These are phyloP conservation scores for Aporophyla lueneburgensis DNA, from an alignment of 2,888 invertebrate species.

Conservation along the genomic window DNA sequence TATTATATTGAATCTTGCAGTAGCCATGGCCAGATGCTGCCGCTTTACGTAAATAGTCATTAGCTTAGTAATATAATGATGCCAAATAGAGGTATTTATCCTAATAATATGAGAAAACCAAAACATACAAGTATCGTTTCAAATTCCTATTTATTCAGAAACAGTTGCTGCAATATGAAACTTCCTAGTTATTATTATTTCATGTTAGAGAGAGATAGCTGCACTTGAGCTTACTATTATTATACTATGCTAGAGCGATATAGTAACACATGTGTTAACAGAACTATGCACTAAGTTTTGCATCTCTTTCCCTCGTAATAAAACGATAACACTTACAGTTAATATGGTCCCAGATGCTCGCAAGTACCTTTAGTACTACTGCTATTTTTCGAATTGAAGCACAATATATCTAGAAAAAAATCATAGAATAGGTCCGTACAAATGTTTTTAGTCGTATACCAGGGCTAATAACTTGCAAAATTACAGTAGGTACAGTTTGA, in stretches of 20 bases:
- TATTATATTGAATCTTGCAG: not conserved
- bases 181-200: slow-evolving; percentile 15
- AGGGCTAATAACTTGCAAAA: not conserved
- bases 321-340: slow-evolving; percentile 48
- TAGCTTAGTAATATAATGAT: not conserved
- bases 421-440: not conserved
- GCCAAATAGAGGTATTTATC: not conserved
- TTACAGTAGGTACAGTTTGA: not conserved
- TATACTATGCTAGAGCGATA: slow-evolving; percentile 11
- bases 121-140: slow-evolving; percentile 9
- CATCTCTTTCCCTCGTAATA: slow-evolving; percentile 31
- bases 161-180: slow-evolving; percentile 18
- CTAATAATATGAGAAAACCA: not conserved
- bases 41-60: not conserved
- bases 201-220: slow-evolving; percentile 9
- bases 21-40: not conserved
- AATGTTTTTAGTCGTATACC: not conserved
- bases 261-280: slow-evolving; percentile 11
- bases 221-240: slow-evolving; percentile 2
- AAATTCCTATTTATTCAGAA: slow-evolving; percentile 26
- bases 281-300: slow-evolving; percentile 41
- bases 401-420: slow-evolving; percentile 4
- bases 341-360: slow-evolving; percentile 48
- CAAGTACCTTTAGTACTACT: slow-evolving; percentile 41
- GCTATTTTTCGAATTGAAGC: slow-evolving; percentile 25